phyloP scores from a whole-genome alignment of 2,888 invertebrate species.

The Amiota mariae region DNA sequence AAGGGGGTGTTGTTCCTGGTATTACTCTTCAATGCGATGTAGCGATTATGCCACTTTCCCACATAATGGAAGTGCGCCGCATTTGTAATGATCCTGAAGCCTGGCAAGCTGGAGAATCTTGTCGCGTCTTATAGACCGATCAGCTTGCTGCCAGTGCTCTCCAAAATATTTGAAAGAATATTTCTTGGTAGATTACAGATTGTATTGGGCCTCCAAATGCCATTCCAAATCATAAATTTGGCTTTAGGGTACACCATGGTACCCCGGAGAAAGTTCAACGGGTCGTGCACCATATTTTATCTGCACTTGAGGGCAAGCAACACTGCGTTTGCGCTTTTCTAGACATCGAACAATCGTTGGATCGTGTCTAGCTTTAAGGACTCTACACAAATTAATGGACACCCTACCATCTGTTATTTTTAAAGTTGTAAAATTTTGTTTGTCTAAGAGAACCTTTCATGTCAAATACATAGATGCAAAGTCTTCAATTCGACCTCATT shows the following conservation, averaged over 20 bases:
- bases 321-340: background rate
- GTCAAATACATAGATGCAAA: too few species aligned
- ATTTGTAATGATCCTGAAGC: background rate
- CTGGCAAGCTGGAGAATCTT: slow-evolving; percentile 1
- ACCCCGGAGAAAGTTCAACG: background rate
- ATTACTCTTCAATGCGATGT: background rate
- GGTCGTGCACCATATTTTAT: too few species aligned
- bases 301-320: background rate
- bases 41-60: background rate
- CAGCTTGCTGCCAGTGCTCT: background rate
- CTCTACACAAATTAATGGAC: background rate
- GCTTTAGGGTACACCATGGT: background rate
- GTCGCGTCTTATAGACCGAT: slow-evolving; percentile 1
- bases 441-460: too few species aligned
- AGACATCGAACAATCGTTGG: background rate
- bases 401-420: too few species aligned
- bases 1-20: background rate
- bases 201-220: background rate
- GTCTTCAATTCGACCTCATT: too few species aligned
- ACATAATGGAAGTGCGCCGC: background rate
- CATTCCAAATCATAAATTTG: background rate
- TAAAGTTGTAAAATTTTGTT: too few species aligned
- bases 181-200: background rate
- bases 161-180: too few species aligned
- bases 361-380: background rate